Evolutionary conservation across 1,140 invertebrate species (phyloP).

Genomic region (Drosophila ambigua): DNA sequence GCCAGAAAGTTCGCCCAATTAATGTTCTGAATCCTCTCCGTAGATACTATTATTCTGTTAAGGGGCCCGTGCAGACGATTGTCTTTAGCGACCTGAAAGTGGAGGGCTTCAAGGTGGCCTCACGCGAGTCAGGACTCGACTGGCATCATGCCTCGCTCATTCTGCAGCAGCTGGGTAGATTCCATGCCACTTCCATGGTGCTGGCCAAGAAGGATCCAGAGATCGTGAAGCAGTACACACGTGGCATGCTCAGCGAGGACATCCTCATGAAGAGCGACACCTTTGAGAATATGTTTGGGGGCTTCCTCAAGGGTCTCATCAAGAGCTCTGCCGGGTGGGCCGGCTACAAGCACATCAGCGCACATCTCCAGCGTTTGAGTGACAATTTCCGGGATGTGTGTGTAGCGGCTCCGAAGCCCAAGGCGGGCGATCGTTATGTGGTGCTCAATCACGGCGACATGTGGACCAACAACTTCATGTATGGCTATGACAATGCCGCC

Average conservation of each 20-base stretch:
- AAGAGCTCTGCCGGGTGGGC: conserved; percentile 50
- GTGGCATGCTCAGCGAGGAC: conserved; percentile 70
- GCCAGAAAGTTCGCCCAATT: background rate
- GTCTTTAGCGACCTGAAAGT: conserved; percentile 76
- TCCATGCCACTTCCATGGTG: conserved; percentile 82
- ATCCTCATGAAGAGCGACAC: conserved; percentile 58
- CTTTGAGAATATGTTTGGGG: conserved; percentile 66
- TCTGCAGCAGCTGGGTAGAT: conserved; percentile 66
- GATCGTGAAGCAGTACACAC: conserved; percentile 56
- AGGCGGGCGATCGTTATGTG: conserved; percentile 59
- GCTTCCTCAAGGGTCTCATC: conserved; percentile 67
- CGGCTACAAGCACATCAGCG: conserved; percentile 66
- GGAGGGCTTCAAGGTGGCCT: conserved; percentile 65
- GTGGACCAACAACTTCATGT: conserved; percentile 89
- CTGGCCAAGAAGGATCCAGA: conserved; percentile 67
- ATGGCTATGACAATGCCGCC: conserved; percentile 85
- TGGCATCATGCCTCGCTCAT: conserved; percentile 69
- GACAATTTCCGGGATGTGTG: conserved; percentile 83
- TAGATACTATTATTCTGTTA: conserved; percentile 84
- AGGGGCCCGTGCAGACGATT: conserved; percentile 72
- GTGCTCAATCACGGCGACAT: conserved; percentile 88
- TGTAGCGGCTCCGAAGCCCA: conserved; percentile 64
- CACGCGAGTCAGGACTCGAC: conserved; percentile 69
- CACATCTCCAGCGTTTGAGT: conserved; percentile 80
- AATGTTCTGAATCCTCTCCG: background rate